A percentile compares a stretch with the other conserved stretches of the same genome.
Evolutionary conservation across 1,140 invertebrate species (phyloP).

Genomic region (Colletes latitarsis): DNA sequence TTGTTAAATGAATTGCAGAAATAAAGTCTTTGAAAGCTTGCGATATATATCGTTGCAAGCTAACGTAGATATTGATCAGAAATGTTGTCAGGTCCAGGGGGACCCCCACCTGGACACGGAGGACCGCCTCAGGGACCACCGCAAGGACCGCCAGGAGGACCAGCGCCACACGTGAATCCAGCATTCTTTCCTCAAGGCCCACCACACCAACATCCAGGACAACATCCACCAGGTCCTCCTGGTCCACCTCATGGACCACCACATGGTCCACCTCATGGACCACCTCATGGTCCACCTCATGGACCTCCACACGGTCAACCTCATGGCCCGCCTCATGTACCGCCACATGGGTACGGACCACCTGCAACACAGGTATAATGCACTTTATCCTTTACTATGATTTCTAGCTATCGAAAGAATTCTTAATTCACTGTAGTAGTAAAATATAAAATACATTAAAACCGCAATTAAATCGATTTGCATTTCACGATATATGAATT

Average conservation of each 20-base stretch:
- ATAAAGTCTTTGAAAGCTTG: slow-evolving; percentile 3
- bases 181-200: slow-evolving; percentile 95
- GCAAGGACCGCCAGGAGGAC: slow-evolving; percentile 85
- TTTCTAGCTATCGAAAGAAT: neutral
- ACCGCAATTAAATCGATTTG: too few species aligned
- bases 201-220: slow-evolving; percentile 83
- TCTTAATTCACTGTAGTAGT: neutral
- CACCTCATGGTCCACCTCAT: slow-evolving; percentile 83
- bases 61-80: slow-evolving; percentile 63
- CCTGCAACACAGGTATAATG: slow-evolving; percentile 73
- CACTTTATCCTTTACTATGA: neutral
- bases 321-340: slow-evolving; percentile 83
- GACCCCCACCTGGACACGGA: slow-evolving; percentile 84
- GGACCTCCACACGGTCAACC: slow-evolving; percentile 82
- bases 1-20: neutral
- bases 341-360: slow-evolving; percentile 84
- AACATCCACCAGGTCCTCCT: slow-evolving; percentile 84
- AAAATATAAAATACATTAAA: too few species aligned
- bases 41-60: slow-evolving; percentile 5
- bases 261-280: slow-evolving; percentile 83
- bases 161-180: slow-evolving; percentile 97
- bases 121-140: slow-evolving; percentile 83
- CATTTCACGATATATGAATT: neutral
- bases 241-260: slow-evolving; percentile 83
- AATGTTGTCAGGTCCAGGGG: slow-evolving; percentile 82